Evolutionary conservation across 2,797 vertebrate species (phyloP).

Genomic region (Artibeus jamaicensis): DNA sequence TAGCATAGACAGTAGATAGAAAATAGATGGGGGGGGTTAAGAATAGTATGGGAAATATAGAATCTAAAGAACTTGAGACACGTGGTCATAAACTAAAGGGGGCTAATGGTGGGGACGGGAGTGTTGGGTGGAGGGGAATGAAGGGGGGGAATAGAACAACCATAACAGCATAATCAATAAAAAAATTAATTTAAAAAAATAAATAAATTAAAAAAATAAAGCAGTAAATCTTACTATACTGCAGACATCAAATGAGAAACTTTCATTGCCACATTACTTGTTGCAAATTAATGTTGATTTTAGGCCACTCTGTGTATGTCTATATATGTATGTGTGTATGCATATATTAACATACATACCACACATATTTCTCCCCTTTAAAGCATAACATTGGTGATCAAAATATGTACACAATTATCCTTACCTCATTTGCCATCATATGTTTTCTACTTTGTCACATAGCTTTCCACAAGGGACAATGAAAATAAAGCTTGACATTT

Average conservation of each 20-base stretch:
- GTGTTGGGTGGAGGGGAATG: too few relatives aligned
- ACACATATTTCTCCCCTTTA: neutral
- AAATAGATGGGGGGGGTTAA: too few relatives aligned
- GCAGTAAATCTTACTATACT: slow-evolving; percentile 41
- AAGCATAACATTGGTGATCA: neutral
- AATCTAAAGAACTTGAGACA: too few relatives aligned
- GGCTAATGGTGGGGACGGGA: too few relatives aligned
- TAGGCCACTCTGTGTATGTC: neutral
- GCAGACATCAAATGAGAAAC: slow-evolving; percentile 26
- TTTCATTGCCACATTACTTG: neutral
- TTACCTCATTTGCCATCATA: neutral
- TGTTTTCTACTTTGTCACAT: neutral
- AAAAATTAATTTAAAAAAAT: too few relatives aligned
- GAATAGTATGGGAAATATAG: too few relatives aligned
- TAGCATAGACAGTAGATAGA: too few relatives aligned
- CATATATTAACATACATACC: neutral
- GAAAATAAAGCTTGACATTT: slow-evolving; percentile 8
- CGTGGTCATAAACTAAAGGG: too few relatives aligned
- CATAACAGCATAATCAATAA: too few relatives aligned
- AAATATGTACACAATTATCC: neutral
- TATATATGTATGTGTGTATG: neutral
- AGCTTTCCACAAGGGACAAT: neutral
- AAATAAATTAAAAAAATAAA: too few relatives aligned
- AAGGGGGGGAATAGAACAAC: too few relatives aligned
- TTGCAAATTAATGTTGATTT: slow-evolving; percentile 35